Evolutionary conservation across 2,888 invertebrate species (phyloP).

Genomic region (Syritta pipiens): DNA sequence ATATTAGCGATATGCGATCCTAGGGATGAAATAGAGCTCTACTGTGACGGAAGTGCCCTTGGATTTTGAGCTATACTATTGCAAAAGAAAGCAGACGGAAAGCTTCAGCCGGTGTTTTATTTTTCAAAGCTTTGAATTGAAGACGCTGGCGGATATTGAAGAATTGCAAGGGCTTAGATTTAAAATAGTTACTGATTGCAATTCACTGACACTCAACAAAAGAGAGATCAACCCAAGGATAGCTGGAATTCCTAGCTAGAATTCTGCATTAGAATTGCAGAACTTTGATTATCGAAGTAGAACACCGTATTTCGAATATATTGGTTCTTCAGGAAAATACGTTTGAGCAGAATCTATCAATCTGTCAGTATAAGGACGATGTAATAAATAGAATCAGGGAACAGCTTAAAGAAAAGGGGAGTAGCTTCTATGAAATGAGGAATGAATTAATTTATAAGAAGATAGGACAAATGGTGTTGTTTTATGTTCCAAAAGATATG

Average conservation of each 20-base stretch:
- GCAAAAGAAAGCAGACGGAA: slow-evolving; percentile 13
- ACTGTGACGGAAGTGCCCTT: slow-evolving; percentile 21
- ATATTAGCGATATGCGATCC: slow-evolving; percentile 12
- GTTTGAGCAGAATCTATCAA: slow-evolving; percentile 49
- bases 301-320: slow-evolving; percentile 9
- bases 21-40: slow-evolving; percentile 1
- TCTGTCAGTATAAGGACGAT: slow-evolving; percentile 23
- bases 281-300: slow-evolving; percentile 68
- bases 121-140: slow-evolving; percentile 73
- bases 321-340: slow-evolving; percentile 45
- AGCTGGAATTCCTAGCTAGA: too few relatives aligned
- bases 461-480: slow-evolving; percentile 13
- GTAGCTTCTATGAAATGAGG: slow-evolving; percentile 50
- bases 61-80: slow-evolving; percentile 21
- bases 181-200: slow-evolving; percentile 31
- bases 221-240: slow-evolving; percentile 70
- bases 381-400: slow-evolving; percentile 2
- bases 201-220: slow-evolving; percentile 54
- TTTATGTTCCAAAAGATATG: slow-evolving; percentile 60
- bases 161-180: slow-evolving; percentile 61
- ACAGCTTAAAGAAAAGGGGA: slow-evolving; percentile 21
- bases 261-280: slow-evolving; percentile 68
- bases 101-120: slow-evolving; percentile 31
- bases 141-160: slow-evolving; percentile 67
- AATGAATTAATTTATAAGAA: slow-evolving; percentile 62